These are phyloP conservation scores for Andrena marginata DNA, from an alignment of 2,888 invertebrate species.

Conservation along the genomic window DNA sequence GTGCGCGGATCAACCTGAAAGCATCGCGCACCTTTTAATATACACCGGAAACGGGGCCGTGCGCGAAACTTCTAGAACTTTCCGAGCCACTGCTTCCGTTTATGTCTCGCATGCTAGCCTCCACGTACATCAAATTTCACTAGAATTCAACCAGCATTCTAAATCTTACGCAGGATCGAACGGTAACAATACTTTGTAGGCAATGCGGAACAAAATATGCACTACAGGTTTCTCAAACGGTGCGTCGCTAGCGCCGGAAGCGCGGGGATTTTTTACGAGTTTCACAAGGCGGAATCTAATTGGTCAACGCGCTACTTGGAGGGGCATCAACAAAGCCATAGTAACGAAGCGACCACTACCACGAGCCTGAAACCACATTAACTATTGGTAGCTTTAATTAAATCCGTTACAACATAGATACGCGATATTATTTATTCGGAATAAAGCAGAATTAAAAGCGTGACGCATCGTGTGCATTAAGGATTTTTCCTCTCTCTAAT, in stretches of 20 bases:
- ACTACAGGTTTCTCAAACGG: constrained; percentile 56
- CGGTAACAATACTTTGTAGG: constrained; percentile 10
- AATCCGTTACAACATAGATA: neutral
- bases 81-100: constrained; percentile 61
- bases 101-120: constrained; percentile 4
- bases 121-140: constrained; percentile 9
- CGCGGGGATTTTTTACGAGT: constrained; percentile 69
- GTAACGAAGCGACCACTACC: constrained; percentile 48
- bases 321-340: constrained; percentile 54
- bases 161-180: constrained; percentile 25
- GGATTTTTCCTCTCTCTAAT: neutral
- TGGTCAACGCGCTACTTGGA: constrained; percentile 57
- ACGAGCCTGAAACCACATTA: constrained; percentile 25
- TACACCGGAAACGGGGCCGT: constrained; percentile 80
- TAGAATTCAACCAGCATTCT: constrained; percentile 8
- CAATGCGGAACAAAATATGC: constrained; percentile 45
- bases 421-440: neutral
- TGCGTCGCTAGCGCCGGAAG: constrained; percentile 71
- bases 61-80: constrained; percentile 82
- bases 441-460: neutral
- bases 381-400: constrained; percentile 33
- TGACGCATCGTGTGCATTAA: no score
- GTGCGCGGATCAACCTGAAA: constrained; percentile 70
- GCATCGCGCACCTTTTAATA: constrained; percentile 79
- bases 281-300: constrained; percentile 60